These are phyloP conservation scores for Zhengitettix transpicula DNA, from an alignment of 2,888 invertebrate genomes.

Conservation along the genomic window DNA sequence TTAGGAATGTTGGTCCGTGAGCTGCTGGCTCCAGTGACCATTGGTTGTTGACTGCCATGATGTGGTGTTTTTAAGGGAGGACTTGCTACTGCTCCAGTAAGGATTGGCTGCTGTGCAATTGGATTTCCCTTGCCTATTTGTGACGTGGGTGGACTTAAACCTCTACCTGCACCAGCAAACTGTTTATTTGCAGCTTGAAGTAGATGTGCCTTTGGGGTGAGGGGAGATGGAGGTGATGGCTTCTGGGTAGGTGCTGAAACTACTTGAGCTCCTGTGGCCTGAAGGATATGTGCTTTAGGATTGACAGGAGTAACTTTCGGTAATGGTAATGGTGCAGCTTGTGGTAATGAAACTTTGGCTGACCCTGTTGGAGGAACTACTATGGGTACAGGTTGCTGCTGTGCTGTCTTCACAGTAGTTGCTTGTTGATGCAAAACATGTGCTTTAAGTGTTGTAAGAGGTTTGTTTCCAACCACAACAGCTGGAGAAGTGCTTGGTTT, in stretches of 20 bases:
- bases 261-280: background rate
- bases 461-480: constrained; percentile 10
- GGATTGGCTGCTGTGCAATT: constrained; percentile 8
- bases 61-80: constrained; percentile 33
- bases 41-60: constrained; percentile 27
- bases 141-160: constrained; percentile 8
- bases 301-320: constrained; percentile 13
- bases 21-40: constrained; percentile 27
- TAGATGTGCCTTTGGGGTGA: constrained; percentile 24
- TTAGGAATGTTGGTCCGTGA: constrained; percentile 17
- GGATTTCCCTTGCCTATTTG: constrained; percentile 17
- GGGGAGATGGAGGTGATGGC: background rate
- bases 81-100: constrained; percentile 31
- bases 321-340: background rate
- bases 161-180: background rate
- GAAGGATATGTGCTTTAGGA: constrained; percentile 25
- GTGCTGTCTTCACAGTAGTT: constrained; percentile 19
- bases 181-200: constrained; percentile 28
- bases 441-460: constrained; percentile 8
- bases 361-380: constrained; percentile 14
- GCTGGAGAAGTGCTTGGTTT: constrained; percentile 4
- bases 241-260: background rate
- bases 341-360: background rate
- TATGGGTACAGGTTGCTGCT: constrained; percentile 26
- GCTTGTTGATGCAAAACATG: constrained; percentile 15